Evolutionary conservation across 1,140 invertebrate genomes (phyloP).

Genomic region (Littorina saxatilis): DNA sequence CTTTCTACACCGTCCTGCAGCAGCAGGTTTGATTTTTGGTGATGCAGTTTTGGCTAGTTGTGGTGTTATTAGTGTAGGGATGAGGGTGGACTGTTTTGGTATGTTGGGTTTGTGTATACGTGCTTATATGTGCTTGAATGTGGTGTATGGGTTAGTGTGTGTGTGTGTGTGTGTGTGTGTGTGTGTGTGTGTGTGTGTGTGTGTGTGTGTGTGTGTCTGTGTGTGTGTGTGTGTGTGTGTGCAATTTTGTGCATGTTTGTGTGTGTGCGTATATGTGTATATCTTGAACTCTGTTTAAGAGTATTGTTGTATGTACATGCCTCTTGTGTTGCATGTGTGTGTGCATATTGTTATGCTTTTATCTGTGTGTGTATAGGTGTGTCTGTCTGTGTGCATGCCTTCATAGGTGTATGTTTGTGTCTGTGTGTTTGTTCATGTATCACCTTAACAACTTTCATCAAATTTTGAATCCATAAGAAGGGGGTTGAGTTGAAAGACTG

Average conservation of each 20-base stretch:
- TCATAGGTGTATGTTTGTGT: neutral
- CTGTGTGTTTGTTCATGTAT: neutral
- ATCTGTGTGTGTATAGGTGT: neutral
- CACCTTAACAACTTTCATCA: no score
- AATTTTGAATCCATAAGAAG: no score
- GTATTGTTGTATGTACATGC: no score
- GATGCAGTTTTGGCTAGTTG: no score
- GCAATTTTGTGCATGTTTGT: neutral
- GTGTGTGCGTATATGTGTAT: neutral
- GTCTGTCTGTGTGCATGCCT: neutral
- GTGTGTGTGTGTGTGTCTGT: slow-evolving; percentile 1
- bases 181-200: slow-evolving; percentile 2
- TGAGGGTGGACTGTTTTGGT: no score
- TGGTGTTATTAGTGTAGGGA: no score
- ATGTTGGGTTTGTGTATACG: no score
- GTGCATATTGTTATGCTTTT: neutral
- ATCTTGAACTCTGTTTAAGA: no score
- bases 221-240: slow-evolving; percentile 11
- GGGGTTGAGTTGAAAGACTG: no score
- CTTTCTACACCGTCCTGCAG: slow-evolving; percentile 76
- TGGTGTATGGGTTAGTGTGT: neutral
- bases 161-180: slow-evolving; percentile 9
- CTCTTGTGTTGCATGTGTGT: neutral
- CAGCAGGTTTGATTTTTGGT: slow-evolving; percentile 71
- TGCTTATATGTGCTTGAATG: neutral